phyloP scores from a whole-genome alignment of 2,888 invertebrate species.

The Brenthis ino region DNA sequence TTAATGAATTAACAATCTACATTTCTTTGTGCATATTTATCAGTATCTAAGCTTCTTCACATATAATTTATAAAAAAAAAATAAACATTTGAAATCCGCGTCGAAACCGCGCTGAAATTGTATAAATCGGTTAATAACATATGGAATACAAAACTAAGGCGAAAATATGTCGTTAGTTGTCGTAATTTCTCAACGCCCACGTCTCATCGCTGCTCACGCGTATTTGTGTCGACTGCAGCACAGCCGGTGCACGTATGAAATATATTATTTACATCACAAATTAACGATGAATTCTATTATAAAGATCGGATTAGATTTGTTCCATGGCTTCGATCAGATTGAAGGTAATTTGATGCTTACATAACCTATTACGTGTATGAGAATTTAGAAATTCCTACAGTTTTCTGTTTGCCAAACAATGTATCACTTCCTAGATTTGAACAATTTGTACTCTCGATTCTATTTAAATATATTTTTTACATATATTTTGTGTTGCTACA shows the following conservation, averaged over 20 bases:
- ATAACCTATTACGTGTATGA: slow-evolving; percentile 26
- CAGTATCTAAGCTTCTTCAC: background rate
- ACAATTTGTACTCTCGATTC: slow-evolving; percentile 11
- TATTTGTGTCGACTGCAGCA: slow-evolving; percentile 44
- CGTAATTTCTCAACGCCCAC: slow-evolving; percentile 41
- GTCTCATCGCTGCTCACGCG: slow-evolving; percentile 37
- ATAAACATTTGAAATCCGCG: background rate
- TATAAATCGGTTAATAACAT: background rate
- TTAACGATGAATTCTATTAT: slow-evolving; percentile 39
- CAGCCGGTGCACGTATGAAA: slow-evolving; percentile 43
- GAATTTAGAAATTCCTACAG: slow-evolving; percentile 21
- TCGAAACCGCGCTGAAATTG: background rate
- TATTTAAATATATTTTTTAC: slow-evolving; percentile 8
- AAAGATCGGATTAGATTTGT: slow-evolving; percentile 38
- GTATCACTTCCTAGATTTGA: slow-evolving; percentile 15
- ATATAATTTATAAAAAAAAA: background rate
- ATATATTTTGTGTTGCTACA: background rate
- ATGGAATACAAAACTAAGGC: slow-evolving; percentile 21
- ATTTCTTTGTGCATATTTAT: background rate
- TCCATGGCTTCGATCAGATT: slow-evolving; percentile 39
- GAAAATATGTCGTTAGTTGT: slow-evolving; percentile 34
- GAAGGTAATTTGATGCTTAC: slow-evolving; percentile 42
- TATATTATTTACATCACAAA: slow-evolving; percentile 36
- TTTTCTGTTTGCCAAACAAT: slow-evolving; percentile 9
- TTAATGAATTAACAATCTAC: background rate